Base-by-base conservation (phyloP, 2,888 invertebrate species). In the Diaphora mendica region DNA sequence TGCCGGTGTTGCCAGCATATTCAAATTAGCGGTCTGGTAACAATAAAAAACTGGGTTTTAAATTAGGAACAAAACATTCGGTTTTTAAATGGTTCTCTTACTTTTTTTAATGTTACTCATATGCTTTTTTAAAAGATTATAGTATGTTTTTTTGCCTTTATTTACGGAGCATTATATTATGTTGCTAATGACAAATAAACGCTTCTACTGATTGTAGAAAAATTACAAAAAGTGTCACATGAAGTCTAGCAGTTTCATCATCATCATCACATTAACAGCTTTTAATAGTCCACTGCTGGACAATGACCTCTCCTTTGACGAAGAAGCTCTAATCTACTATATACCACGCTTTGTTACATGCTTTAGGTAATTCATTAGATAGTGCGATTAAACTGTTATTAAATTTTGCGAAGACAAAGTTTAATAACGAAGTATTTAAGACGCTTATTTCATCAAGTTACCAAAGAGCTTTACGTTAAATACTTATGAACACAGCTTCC, bases 1-100 rank as follows among this genome's bases (percentile, higher is more conserved):
- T n/a, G 15, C 67, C 65, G 68, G 48, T 20, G 74, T 69, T 74
- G 73, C 81, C 78, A 77, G 75, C 71, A 75, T 76, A 55, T 68
- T 13, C 69, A 68, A 82, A 84, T 75, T 59, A 44, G 66, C 62
- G 62, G 70, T 35, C 66, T 39, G 66, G 26, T 51, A 30, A 51
- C 30, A 35, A 35, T 9, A 59, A 70, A 71, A 62, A 67, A 62
- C 7, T 17, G 13, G 20, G 33, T 73, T 69, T 73, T 59, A 13
- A 69, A 73, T 65, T 64, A 42, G 51, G 59, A 72, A 59, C 55
- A 33, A 33, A 68, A 35, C n/a, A 64, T 33, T 65, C 20, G 33
- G 23, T 55, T 20, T 65, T 30, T 20, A 65, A 65, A n/a, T 33
- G 9, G 11, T 48, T 20, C 9, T 9, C 42, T 44, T 44, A 9